These are phyloP conservation scores for Andrena trimmerana DNA, from an alignment of 2,888 invertebrate genomes.

Conservation along the genomic window DNA sequence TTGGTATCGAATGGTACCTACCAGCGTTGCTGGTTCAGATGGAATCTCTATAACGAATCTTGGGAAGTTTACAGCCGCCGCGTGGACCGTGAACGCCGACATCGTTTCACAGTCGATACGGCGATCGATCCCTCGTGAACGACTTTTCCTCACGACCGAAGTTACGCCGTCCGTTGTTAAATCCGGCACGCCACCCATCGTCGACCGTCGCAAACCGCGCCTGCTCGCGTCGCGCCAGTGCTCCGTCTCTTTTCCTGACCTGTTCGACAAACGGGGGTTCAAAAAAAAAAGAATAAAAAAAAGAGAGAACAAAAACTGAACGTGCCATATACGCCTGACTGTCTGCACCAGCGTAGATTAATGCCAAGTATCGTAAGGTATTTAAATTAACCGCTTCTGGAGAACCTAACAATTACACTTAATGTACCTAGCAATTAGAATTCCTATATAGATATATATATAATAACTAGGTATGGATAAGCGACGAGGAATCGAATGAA, in stretches of 20 bases:
- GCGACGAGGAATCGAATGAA: conserved; percentile 61
- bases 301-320: conserved; percentile 27
- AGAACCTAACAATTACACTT: conserved; percentile 53
- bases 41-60: neutral
- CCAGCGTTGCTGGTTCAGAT: neutral
- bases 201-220: conserved; percentile 15
- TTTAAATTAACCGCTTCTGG: conserved; percentile 61
- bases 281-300: conserved; percentile 9
- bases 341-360: conserved; percentile 61
- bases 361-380: conserved; percentile 59
- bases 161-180: neutral
- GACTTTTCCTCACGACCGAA: conserved; percentile 50
- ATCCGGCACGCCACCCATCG: neutral
- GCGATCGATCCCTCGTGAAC: conserved; percentile 22
- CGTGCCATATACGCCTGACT: conserved; percentile 62
- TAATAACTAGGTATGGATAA: conserved; percentile 65
- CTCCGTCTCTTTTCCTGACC: neutral
- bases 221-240: neutral
- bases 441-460: conserved; percentile 63
- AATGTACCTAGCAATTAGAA: conserved; percentile 69
- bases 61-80: neutral
- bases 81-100: neutral
- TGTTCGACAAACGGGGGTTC: neutral
- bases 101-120: neutral
- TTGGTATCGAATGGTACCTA: neutral